A percentile compares a stretch with the other conserved stretches of the same genome.
Conservation (phyloP, 30 jellyfish, hydroid and myxozoan species). For the Turritopsis rubra region DNA sequence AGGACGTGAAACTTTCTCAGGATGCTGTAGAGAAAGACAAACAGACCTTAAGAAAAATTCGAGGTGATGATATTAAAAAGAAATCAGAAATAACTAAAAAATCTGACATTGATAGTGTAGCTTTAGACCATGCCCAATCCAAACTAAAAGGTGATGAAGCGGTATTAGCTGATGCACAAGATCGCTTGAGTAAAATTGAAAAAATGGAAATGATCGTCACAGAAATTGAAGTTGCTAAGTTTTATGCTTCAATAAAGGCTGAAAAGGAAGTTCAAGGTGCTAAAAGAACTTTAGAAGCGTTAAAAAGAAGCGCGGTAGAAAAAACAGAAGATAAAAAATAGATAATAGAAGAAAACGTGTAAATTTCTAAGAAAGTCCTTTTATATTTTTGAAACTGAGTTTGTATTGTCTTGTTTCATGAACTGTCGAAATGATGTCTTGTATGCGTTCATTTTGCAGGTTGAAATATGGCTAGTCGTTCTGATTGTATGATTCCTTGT, state of each 20-base stretch:
- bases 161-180: conserved; percentile 69
- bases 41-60: conserved; percentile 50
- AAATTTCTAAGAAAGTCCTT: not conserved
- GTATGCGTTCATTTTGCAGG: too few relatives aligned
- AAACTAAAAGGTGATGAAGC: conserved; percentile 75
- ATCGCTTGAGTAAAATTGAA: conserved; percentile 65
- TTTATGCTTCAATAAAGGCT: conserved; percentile 44
- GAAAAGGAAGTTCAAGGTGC: conserved; percentile 28
- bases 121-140: conserved; percentile 52
- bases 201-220: conserved; percentile 87
- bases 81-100: conserved; percentile 35
- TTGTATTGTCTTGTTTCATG: not conserved
- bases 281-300: conserved; percentile 18
- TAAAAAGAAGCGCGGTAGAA: conserved; percentile 12
- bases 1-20: conserved; percentile 73
- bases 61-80: conserved; percentile 40
- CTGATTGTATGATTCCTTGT: too few relatives aligned
- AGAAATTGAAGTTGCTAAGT: conserved; percentile 87
- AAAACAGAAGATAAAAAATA: conserved; percentile 8
- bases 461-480: too few relatives aligned
- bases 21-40: conserved; percentile 72
- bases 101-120: conserved; percentile 35
- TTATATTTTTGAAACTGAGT: not conserved
- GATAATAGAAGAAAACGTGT: too few relatives aligned
- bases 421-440: too few relatives aligned